These are phyloP conservation scores for Drosophila bunnanda DNA, from an alignment of 2,888 invertebrate species.

Conservation along the genomic window DNA sequence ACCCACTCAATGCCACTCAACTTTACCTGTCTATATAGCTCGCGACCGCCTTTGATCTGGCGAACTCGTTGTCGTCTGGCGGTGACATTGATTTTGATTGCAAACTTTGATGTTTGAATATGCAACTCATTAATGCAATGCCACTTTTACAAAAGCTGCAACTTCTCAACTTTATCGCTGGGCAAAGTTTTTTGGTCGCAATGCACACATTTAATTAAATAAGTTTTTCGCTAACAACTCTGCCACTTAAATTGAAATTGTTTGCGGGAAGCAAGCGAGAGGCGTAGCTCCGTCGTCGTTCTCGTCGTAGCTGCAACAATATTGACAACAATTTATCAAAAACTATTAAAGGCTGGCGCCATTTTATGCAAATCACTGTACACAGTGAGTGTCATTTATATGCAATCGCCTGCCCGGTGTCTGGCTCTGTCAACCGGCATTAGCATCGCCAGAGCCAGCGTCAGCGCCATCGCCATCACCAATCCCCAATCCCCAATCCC, in stretches of 20 bases:
- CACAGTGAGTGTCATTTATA: conserved; percentile 59
- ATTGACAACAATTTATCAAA: conserved; percentile 48
- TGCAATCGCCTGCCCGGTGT: conserved; percentile 55
- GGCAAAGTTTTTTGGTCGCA: conserved; percentile 32
- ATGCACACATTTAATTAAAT: conserved; percentile 71
- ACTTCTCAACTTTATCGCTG: conserved; percentile 8
- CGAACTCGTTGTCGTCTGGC: conserved; percentile 45
- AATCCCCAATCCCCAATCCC: too few species aligned
- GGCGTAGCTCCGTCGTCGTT: neutral
- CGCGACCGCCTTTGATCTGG: conserved; percentile 23
- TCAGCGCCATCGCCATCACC: conserved; percentile 10
- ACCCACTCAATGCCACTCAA: conserved; percentile 46
- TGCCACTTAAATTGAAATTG: conserved; percentile 23
- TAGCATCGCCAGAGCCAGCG: conserved; percentile 35
- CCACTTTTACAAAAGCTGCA: conserved; percentile 20
- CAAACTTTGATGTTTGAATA: conserved; percentile 60
- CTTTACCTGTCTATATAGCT: conserved; percentile 24
- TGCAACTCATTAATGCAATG: conserved; percentile 73
- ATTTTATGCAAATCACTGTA: conserved; percentile 49
- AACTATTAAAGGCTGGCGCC: conserved; percentile 53
- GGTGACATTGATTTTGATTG: conserved; percentile 76
- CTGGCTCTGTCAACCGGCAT: conserved; percentile 48
- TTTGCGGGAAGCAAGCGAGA: neutral
- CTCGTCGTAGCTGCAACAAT: conserved; percentile 22
- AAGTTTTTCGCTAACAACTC: conserved; percentile 59